phyloP scores from a whole-genome alignment of 1,140 invertebrate species.

The Pteromalus puparum region DNA sequence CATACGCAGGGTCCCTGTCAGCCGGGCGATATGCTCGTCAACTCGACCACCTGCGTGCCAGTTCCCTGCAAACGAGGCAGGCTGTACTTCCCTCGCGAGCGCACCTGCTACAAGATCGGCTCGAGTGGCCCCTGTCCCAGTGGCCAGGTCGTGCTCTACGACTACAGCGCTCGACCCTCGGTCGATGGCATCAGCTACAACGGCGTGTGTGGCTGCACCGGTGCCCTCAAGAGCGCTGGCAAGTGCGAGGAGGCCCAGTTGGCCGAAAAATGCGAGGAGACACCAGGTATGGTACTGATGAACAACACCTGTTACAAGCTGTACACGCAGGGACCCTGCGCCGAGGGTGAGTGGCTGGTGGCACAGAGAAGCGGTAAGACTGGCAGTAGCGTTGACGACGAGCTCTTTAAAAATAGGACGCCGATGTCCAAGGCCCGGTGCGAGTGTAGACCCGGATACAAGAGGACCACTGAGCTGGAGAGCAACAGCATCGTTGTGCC shows the following conservation, averaged over 20 bases:
- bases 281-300: slow-evolving; percentile 78
- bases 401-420: slow-evolving; percentile 43
- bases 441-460: slow-evolving; percentile 84
- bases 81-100: slow-evolving; percentile 83
- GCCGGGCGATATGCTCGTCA: slow-evolving; percentile 80
- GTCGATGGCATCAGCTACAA: slow-evolving; percentile 88
- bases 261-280: slow-evolving; percentile 74
- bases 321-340: slow-evolving; percentile 85
- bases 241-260: slow-evolving; percentile 57
- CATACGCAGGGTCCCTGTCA: slow-evolving; percentile 86
- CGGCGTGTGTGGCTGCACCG: slow-evolving; percentile 84
- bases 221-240: slow-evolving; percentile 62
- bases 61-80: slow-evolving; percentile 84
- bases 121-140: slow-evolving; percentile 82
- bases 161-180: slow-evolving; percentile 84
- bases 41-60: slow-evolving; percentile 77
- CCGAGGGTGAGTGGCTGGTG: slow-evolving; percentile 83
- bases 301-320: slow-evolving; percentile 82
- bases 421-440: slow-evolving; percentile 76
- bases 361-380: slow-evolving; percentile 69
- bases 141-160: slow-evolving; percentile 85
- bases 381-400: slow-evolving; percentile 62
- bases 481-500: slow-evolving; percentile 62
- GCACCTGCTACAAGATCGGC: slow-evolving; percentile 85
- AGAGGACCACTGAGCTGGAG: slow-evolving; percentile 67